These are phyloP conservation scores for Tyrannus savana DNA, from an alignment of 2,113 vertebrate genomes.

Conservation along the genomic window DNA sequence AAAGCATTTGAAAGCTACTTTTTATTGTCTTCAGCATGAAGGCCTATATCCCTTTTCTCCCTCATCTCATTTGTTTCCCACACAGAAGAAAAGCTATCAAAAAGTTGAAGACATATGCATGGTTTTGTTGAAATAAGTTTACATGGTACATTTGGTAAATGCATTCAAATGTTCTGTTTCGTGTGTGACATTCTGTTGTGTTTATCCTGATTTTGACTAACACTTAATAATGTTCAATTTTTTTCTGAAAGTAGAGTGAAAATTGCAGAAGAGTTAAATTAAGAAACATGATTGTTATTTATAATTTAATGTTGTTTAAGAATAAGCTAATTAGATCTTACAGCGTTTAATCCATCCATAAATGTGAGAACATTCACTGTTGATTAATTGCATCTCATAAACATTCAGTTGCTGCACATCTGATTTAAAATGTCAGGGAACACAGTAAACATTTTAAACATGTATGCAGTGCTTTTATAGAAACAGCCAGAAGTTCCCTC, in stretches of 20 bases:
- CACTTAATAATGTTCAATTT: neutral
- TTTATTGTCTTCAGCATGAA: neutral
- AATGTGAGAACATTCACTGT: neutral
- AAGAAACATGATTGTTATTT: neutral
- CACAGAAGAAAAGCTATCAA: neutral
- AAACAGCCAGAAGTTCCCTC: neutral
- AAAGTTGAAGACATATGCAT: neutral
- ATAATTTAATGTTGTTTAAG: constrained; percentile 15
- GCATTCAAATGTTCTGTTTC: neutral
- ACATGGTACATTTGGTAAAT: neutral
- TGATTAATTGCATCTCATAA: constrained; percentile 19
- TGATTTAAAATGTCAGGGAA: constrained; percentile 24
- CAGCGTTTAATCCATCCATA: neutral
- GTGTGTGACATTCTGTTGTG: neutral
- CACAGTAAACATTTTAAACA: neutral
- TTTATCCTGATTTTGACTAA: neutral
- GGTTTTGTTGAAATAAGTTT: neutral
- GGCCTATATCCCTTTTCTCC: neutral
- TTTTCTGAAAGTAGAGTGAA: neutral
- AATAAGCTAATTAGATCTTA: neutral
- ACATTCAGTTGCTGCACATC: neutral
- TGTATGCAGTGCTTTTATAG: neutral
- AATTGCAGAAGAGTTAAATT: neutral
- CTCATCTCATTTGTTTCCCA: neutral
- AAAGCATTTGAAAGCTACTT: neutral